Base-by-base conservation (phyloP, 2,113 vertebrate species). In the Callipepla squamata region DNA sequence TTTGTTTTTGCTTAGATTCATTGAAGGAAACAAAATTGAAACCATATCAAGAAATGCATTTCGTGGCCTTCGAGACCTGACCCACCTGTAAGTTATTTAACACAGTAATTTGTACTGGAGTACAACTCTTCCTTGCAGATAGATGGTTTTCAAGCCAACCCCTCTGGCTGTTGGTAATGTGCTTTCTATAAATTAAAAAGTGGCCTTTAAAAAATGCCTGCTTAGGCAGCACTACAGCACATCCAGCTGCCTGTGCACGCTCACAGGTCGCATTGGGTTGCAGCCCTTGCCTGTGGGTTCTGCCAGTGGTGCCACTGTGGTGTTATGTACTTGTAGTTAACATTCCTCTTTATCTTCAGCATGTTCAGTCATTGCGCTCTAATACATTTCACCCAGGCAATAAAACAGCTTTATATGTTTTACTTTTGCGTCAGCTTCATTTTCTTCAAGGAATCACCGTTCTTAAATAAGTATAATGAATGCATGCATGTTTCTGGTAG, bases 21-120 rank as follows among this genome's bases (percentile, higher is more conserved):
- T 99, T 53, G 99, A 99, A 98, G 99, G 98, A 95, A 99, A 99
- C 94, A 99, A 98, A 97, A 98, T 99, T 67, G 98, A 99, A 96
- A 99, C 98, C 7, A 97, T 98, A 92, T 99, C 98, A 74, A 99
- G 98, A 97, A 98, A 98, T 86, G 98, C 99, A 81, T 99, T 99
- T 96, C 98, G 98, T 97, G 99, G 99, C 95, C 99, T 99, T 79
- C 98, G 98, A 81, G 99, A 99, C 93, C 95, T 99, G 97, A 99
- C 99, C 95, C 99, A 99, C 94, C 98, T 99, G 99, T 99, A 98
- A 97, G 99, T 98, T 92, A 66, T 69, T 42, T 70, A 83, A 89
- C 15, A n/a, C 16, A 62, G 22, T 70, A 57, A 80, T 61, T 93
- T 93, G 40, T 83, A 23, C 40, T 76, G 32, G 38, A 72, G 57